Base-by-base conservation (phyloP, 2,888 invertebrate genomes). In the Euzetes globulus region DNA sequence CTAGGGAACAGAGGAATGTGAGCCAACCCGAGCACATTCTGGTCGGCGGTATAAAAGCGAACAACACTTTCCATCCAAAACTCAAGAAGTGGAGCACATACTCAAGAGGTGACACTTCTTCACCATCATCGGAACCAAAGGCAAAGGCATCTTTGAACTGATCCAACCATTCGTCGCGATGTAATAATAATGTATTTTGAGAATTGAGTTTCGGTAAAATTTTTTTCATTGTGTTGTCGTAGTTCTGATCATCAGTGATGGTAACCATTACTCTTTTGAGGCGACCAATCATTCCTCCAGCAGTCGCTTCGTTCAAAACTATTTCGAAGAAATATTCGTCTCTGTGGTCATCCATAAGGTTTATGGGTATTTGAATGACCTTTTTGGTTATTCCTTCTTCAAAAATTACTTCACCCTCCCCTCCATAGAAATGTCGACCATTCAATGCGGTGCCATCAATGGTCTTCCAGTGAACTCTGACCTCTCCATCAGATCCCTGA, bases 251-350 rank as follows among this genome's bases (percentile, higher is more conserved):
- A 78, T 85, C 86, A 52, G 85, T 84, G 71, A 86, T 86, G 4
- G 86, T 86, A 17, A 86, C 82, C 27, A 84, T 84, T 25, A 83
- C 82, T 76, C 83, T 81, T 75, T 82, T 82, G n/a, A 83, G 80
- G 65, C 81, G 80, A 27, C 86, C 86, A 19, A 86, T 79, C 65
- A 80, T 81, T 0, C 86, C 85, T 11, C 87, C 84, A 6, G 83
- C 84, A 41, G 81, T 79, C 1, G 84, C 81, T 13, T 83, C 83
- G 65, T 82, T 81, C 9, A 86, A 79, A 76, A 86, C 85, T 25
- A 87, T 81, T 78, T 86, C 86, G 81, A 87, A 87, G 77, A 85
- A 85, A 79, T 87, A 87, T 79, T 87, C 87, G 80, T 87, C 87
- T 79, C 87, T 87, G n/a, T 85, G 84, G 73, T 84, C 83, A 82